Evolutionary conservation across 1,140 invertebrate species (phyloP), one percentile per base, ranked within the genome.

Genomic region (Aricia agestis): DNA sequence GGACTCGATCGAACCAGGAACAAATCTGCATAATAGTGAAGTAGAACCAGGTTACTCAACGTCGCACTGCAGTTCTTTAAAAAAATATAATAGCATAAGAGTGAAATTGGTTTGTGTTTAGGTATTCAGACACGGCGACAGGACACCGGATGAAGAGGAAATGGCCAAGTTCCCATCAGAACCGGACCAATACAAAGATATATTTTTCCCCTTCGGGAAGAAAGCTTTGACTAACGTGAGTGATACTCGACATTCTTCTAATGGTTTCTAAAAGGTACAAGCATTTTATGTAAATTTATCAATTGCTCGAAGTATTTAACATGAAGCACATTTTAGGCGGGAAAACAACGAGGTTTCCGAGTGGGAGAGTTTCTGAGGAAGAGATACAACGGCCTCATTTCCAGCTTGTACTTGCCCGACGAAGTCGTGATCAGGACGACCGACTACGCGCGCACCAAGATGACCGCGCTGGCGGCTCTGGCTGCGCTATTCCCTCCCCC

Each of bases 111-210:
- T 68, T 73, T 71, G 13, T 19, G 25, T 71, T 59, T 74, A 95
- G 95, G 74, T 96, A 32, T 95, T 95, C 81, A 92, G 96, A 66
- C 96, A 97, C 89, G 96, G 96, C 4, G 95, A 97, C 79, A 93
- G 96, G 42, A 94, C 95, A 17, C 96, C 96, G 1, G 94, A 95
- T 70, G 77, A 92, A 18, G 93, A 93, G 25, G 84, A 86, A 65
- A 72, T 84, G 73, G 92, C 90, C 59, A 82, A 92, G 66, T 96
- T 94, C 83, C 95, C 96, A 0, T 93, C 90, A 6, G 95, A 96
- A 79, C 93, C 93, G 0, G 92, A 95, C 73, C 85, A 92, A 32
- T 61, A 41, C 18, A 89, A 93, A 41, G 80, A 93, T 5, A 86
- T 89, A 4, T 95, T 94, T 78, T 94, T 94, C 88, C 95, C 95